A percentile compares a stretch with the other conserved stretches of the same genome.
These are phyloP conservation scores for Seriola dumerili DNA, from an alignment of 2,113 vertebrate species.

Conservation along the genomic window DNA sequence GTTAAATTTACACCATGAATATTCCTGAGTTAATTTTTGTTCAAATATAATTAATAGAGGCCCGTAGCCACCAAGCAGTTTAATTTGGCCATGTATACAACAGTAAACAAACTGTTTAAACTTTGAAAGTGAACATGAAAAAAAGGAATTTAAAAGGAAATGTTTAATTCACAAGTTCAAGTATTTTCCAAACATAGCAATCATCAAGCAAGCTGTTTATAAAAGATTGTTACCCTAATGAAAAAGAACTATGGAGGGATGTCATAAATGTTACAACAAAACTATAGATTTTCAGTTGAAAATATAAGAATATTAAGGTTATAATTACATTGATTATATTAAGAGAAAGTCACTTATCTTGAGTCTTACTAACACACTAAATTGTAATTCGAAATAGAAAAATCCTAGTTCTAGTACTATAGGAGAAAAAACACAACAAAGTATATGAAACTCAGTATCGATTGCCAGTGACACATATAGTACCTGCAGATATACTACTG, in stretches of 20 bases:
- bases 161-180: too few relatives aligned
- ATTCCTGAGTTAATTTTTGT: not conserved
- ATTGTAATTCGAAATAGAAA: not conserved
- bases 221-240: not conserved
- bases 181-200: not conserved
- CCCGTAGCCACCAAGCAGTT: not conserved
- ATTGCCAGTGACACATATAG: conserved; percentile 3
- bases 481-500: conserved; percentile 2
- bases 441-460: not conserved
- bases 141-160: not conserved
- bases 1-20: not conserved
- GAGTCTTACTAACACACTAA: not conserved
- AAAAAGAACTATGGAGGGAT: not conserved
- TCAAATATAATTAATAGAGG: not conserved
- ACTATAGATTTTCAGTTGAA: not conserved
- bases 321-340: not conserved
- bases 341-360: not conserved
- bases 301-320: not conserved
- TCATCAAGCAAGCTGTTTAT: not conserved
- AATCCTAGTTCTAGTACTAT: not conserved
- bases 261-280: not conserved
- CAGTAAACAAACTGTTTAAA: not conserved
- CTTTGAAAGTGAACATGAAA: not conserved
- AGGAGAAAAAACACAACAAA: not conserved
- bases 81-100: not conserved